Evolutionary conservation across 2,797 vertebrate species (phyloP), one percentile per base, ranked within the genome.

Genomic region (Darevskia nairensis): DNA sequence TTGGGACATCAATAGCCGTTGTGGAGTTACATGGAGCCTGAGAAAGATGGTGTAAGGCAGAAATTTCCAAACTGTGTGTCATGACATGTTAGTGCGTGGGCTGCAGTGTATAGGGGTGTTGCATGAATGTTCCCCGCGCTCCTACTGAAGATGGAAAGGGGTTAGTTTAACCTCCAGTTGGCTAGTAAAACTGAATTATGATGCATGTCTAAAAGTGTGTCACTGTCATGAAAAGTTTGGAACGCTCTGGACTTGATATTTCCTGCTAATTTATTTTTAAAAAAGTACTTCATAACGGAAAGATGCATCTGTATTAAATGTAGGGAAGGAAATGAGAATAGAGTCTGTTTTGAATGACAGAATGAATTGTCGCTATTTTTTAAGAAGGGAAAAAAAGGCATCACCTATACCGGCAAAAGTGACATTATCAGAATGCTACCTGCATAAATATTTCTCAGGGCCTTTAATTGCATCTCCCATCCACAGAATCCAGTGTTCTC

Each of bases 271-370:
- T 7, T 41, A 41, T 27, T 50, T 50, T 55, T 15, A 2, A 46
- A 46, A 46, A 55, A 9, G 19, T 9, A 64, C 2, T 90, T 61
- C 89, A 32, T 19, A 87, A 74, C 27, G 74, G 27, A 39, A 88
- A 17, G 10, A 88, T 87, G 9, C 35, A 4, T 25, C 87, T 86
- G 50, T 86, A 23, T 87, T 86, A 92, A 80, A 66, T 76, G 64
- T 87, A 0, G 61, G 39, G 71, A 85, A 85, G 3, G 88, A 21
- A 25, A 90, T 44, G 71, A 2, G 25, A 92, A 79, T 88, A 79
- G n/a, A 64, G 4, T 1, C 23, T 64, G 84, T 76, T 84, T 86
- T 83, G 50, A 68, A 3, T 85, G 61, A 66, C 81, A 91, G 82
- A 86, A 35, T 86, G n/a, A 78, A 85, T 41, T 69, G 55, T 4